Evolutionary conservation across 2,797 vertebrate species (phyloP), one percentile per base, ranked within the genome.

Genomic region (Poeciliopsis gracilis): DNA sequence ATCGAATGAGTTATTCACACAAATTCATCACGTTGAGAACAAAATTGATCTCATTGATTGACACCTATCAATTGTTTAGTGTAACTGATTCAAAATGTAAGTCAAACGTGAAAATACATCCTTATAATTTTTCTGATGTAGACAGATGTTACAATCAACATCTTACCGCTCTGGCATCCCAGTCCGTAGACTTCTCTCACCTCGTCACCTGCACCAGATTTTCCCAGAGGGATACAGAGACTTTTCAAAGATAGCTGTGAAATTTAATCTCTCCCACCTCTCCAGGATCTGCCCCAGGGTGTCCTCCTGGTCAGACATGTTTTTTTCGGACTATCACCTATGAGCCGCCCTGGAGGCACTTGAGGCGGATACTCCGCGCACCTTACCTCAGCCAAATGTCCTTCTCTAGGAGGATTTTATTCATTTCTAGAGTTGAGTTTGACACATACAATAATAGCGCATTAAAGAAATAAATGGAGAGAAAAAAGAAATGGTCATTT

Each of bases 211-310:
- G 3, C 20, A 18, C 30, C 28, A 38, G 28, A 15, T 41, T 33
- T 59, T 72, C 77, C 77, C 30, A 16, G 25, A 23, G 77, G 46
- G 25, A 73, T 41, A 20, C 23, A 38, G 57, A 55, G 6, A 38
- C 36, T 30, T 77, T 71, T 70, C 51, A 45, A 30, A 71, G 25
- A 51, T 72, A 57, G n/a, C 77, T 57, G 25, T n/a, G 20, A 70
- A 23, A 72, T 61, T 11, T 47, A 72, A 61, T 78, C 77, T 72
- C 46, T 78, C 53, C 55, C 25, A 30, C 69, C 33, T 61, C 8
- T 63, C 55, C 43, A 72, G 43, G 43, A 61, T 78, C 13, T 72
- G 53, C 77, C 69, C 25, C 55, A 30, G 16, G 53, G 70, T 72
- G 53, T 63, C 20, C 51, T 57, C n/a, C 30, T 61, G 46, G 77